phyloP scores from a whole-genome alignment of 2,113 vertebrate genomes.

The Phrynosoma blainvillii region DNA sequence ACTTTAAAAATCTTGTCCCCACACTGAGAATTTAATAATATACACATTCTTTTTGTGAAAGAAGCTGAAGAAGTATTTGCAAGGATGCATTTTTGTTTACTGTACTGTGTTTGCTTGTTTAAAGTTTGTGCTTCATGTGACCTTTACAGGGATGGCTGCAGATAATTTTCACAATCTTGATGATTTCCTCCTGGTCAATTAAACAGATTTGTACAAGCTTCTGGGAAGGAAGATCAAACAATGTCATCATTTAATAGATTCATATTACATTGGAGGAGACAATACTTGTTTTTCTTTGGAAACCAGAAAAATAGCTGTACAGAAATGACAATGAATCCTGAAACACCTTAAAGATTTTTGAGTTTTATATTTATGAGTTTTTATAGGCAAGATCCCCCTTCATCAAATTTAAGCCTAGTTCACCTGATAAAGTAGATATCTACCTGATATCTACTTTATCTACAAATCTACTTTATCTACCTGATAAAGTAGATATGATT shows the following conservation, averaged over 20 bases:
- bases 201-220: background rate
- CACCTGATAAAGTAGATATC: background rate
- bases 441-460: no score
- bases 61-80: no score
- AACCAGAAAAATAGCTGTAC: background rate
- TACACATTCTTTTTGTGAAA: no score
- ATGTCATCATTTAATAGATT: background rate
- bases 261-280: background rate
- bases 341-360: background rate
- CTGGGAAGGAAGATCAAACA: background rate
- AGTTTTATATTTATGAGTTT: conserved; percentile 9
- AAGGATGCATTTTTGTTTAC: background rate
- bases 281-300: background rate
- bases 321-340: conserved; percentile 4
- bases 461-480: no score
- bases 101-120: background rate
- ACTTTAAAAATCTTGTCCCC: no score
- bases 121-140: background rate
- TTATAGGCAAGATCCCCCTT: background rate
- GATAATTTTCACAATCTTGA: background rate
- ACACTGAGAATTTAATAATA: no score
- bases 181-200: background rate
- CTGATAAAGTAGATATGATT: background rate
- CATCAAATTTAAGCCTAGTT: background rate
- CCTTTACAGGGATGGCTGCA: background rate